Conservation (phyloP, 2,113 vertebrate species). For the Peromyscus maniculatus region DNA sequence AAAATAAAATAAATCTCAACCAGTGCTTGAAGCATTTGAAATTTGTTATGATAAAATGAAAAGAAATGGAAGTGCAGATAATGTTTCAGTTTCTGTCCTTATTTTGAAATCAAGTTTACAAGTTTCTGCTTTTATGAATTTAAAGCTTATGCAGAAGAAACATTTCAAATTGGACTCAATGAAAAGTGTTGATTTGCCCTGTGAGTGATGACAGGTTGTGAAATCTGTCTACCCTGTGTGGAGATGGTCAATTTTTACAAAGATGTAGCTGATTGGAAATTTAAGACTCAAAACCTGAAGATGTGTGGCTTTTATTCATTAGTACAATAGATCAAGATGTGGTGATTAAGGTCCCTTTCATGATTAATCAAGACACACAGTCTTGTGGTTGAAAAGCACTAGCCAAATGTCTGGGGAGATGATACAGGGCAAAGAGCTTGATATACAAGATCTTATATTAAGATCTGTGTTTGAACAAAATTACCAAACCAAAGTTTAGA, state of each 20-base stretch:
- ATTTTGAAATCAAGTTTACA: not conserved
- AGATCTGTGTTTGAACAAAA: not conserved
- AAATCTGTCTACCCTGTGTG: not conserved
- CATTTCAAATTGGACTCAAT: not conserved
- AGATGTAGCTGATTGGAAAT: not conserved
- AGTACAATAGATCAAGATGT: not conserved
- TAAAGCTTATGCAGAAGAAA: not conserved
- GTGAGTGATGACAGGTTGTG: not conserved
- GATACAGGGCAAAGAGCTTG: not conserved
- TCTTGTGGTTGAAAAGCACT: not conserved
- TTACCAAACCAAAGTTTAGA: not conserved
- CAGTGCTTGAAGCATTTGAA: not conserved
- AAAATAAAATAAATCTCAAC: not conserved
- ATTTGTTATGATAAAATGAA: not conserved
- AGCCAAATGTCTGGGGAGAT: not conserved
- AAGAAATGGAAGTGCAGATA: not conserved
- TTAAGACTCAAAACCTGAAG: not conserved
- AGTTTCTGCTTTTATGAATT: not conserved
- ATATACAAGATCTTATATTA: not conserved
- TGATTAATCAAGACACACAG: not conserved
- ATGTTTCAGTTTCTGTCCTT: conserved; percentile 25
- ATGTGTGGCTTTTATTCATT: not conserved
- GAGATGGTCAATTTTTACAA: conserved; percentile 4
- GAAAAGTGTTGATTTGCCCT: not conserved
- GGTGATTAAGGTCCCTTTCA: not conserved